Percentiles rank a stretch among this genome's conserved stretches.
phyloP scores from a whole-genome alignment of 2,113 vertebrate species.

The Blennius ocellaris region DNA sequence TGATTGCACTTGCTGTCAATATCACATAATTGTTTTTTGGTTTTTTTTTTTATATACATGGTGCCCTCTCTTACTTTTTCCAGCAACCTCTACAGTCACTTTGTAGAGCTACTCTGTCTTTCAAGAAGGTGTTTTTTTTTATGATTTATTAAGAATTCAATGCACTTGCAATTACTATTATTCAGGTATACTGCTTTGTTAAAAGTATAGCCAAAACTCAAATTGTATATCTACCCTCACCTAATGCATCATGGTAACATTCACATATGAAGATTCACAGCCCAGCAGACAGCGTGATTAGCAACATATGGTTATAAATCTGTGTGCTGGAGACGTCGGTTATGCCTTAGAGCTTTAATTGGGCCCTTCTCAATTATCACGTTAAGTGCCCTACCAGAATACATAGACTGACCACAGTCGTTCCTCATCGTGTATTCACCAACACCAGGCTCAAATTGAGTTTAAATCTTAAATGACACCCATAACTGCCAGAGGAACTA shows the following conservation, averaged over 20 bases:
- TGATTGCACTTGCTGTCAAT: slow-evolving; percentile 84
- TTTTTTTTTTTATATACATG: slow-evolving; percentile 66
- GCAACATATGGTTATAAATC: slow-evolving; percentile 69
- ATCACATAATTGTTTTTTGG: slow-evolving; percentile 74
- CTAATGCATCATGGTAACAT: slow-evolving; percentile 45
- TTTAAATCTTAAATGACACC: slow-evolving; percentile 78
- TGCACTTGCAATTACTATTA: background rate
- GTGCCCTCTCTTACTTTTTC: slow-evolving; percentile 44
- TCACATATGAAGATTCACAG: slow-evolving; percentile 60
- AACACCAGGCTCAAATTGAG: slow-evolving; percentile 71
- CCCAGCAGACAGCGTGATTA: slow-evolving; percentile 54
- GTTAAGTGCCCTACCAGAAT: slow-evolving; percentile 70
- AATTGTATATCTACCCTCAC: background rate
- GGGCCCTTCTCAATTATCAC: slow-evolving; percentile 78
- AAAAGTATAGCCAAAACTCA: slow-evolving; percentile 7
- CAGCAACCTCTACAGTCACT: slow-evolving; percentile 12
- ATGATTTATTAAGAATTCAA: background rate
- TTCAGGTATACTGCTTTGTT: background rate
- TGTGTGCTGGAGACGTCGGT: slow-evolving; percentile 53
- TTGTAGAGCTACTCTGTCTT: slow-evolving; percentile 5
- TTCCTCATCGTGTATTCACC: slow-evolving; percentile 69
- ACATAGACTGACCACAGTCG: slow-evolving; percentile 50
- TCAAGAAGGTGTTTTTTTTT: background rate
- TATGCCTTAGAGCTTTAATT: slow-evolving; percentile 75
- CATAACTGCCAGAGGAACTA: slow-evolving; percentile 55